Evolutionary conservation across 2,888 invertebrate species (phyloP), one percentile per base, ranked within the genome.

Genomic region (Heliconius charithonia): DNA sequence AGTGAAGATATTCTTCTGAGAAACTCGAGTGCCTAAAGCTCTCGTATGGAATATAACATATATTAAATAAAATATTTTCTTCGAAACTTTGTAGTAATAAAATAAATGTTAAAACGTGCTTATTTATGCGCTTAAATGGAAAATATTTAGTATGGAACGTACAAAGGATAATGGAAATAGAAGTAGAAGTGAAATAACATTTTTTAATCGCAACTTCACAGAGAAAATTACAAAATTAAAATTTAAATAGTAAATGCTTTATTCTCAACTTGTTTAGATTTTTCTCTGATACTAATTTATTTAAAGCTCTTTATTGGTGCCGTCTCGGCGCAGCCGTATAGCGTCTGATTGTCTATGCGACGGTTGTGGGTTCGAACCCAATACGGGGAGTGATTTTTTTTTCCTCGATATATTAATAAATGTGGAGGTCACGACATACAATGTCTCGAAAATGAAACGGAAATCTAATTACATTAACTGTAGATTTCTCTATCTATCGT

Each of bases 1-100:
- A 63, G 41, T 45, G 74, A 65, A 65, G 25, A 45, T 74, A 22
- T 41, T 59, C 12, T 74, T 74, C 74, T 63, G 63, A 74, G 74
- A 74, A 74, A 65, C 74, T 74, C 74, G 29, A 74, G 74, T 45
- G 65, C 63, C 63, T 65, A 74, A 74, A 63, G 74, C 74, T 74
- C 63, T 45, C 74, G 27, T 65, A 74, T 41, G 22, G 65, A 45
- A 74, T 74, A 74, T 72, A 72, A 72, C 59, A 13, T 59, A 69
- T 69, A 69, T 41, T 69, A 41, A 69, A 69, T 69, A 25, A 69
- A 41, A 69, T 69, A 69, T 69, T 69, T 69, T 69, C 45, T 67
- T 41, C 12, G 32, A 69, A 45, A 25, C 41, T 69, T 69, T 45
- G 9, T 19, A 69, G 25, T 45, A 45, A 69, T 45, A 69, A 45